These are phyloP conservation scores for Crioceris asparagi DNA, from an alignment of 2,888 invertebrate genomes.

Conservation along the genomic window DNA sequence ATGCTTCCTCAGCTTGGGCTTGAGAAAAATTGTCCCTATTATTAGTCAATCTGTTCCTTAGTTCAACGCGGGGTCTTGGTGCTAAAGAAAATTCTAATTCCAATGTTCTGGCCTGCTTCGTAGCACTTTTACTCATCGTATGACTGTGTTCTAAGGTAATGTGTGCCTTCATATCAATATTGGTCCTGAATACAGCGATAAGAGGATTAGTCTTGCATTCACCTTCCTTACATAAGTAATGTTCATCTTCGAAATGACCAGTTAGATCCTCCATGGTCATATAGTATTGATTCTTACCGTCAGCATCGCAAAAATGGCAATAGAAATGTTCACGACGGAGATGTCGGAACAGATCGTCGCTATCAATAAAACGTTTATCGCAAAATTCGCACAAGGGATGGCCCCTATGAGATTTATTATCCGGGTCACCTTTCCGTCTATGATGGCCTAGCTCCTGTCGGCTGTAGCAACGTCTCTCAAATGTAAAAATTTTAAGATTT, in stretches of 20 bases:
- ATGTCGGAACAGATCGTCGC: slow-evolving; percentile 86
- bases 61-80: slow-evolving; percentile 59
- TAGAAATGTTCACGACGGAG: slow-evolving; percentile 86
- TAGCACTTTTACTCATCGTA: slow-evolving; percentile 71
- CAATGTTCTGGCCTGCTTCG: slow-evolving; percentile 78
- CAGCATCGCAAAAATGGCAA: slow-evolving; percentile 96
- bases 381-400: slow-evolving; percentile 96
- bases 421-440: slow-evolving; percentile 79
- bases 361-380: slow-evolving; percentile 87
- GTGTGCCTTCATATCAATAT: slow-evolving; percentile 86
- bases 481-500: slow-evolving; percentile 84
- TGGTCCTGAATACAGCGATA: slow-evolving; percentile 80
- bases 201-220: slow-evolving; percentile 75
- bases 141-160: slow-evolving; percentile 69
- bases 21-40: no score
- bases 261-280: slow-evolving; percentile 72
- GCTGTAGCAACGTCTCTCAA: slow-evolving; percentile 79
- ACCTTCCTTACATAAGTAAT: slow-evolving; percentile 89
- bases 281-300: slow-evolving; percentile 82
- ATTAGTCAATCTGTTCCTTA: no score
- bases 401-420: slow-evolving; percentile 87
- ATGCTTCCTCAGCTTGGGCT: no score
- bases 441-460: slow-evolving; percentile 72
- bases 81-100: slow-evolving; percentile 83
- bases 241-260: slow-evolving; percentile 77